Conservation (phyloP, 2,888 invertebrate genomes). For the Agrilus mali region DNA sequence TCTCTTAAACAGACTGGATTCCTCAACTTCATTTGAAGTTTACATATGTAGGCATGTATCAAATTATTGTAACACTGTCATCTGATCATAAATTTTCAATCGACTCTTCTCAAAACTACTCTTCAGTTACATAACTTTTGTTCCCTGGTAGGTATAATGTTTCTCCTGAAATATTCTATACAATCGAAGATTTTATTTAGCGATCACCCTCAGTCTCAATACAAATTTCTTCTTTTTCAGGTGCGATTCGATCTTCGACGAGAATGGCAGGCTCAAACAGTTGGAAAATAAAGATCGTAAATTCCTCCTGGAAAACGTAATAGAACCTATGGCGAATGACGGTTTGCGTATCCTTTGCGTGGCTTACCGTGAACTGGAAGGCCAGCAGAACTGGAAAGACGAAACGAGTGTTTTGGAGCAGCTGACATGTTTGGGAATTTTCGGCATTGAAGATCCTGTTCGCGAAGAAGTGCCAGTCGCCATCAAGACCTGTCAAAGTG, state of each 20-base stretch:
- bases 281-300: constrained; percentile 91
- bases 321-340: constrained; percentile 97
- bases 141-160: too few species aligned
- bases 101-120: too few species aligned
- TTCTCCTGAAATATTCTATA: too few species aligned
- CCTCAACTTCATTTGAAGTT: too few species aligned
- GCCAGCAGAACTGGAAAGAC: constrained; percentile 93
- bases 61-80: too few species aligned
- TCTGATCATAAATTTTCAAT: too few species aligned
- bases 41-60: too few species aligned
- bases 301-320: constrained; percentile 79
- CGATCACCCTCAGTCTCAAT: too few species aligned
- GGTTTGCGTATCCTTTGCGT: constrained; percentile 94
- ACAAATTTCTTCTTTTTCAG: constrained; percentile 34
- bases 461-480: constrained; percentile 95
- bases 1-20: too few species aligned
- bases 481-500: constrained; percentile 89
- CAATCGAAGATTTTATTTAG: too few species aligned
- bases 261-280: constrained; percentile 81
- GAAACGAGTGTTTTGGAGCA: constrained; percentile 87
- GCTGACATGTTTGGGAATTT: constrained; percentile 89
- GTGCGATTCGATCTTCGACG: constrained; percentile 90
- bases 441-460: constrained; percentile 98
- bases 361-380: constrained; percentile 89
- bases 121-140: too few species aligned